Evolutionary conservation across 2,888 invertebrate genomes (phyloP).

Genomic region (Hydroisotoma schaefferi): DNA sequence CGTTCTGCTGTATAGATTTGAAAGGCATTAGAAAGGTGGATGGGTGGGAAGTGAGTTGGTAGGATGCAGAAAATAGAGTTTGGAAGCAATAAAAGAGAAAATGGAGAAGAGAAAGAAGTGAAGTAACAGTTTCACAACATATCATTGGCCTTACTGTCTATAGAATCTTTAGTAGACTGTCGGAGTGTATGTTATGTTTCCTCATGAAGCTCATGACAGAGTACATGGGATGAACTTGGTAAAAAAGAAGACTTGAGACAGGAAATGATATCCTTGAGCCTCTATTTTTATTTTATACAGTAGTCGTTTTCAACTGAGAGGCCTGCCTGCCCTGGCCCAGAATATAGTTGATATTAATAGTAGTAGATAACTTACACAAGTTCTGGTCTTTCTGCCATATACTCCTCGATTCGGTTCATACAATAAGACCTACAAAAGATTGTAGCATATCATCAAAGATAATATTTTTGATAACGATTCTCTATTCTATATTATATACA

Average conservation of each 20-base stretch:
- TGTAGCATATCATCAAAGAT: constrained; percentile 43
- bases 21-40: too few relatives aligned
- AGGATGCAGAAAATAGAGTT: constrained; percentile 43
- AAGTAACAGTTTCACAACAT: constrained; percentile 41
- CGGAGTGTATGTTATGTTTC: constrained; percentile 5
- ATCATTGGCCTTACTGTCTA: constrained; percentile 19
- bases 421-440: too few relatives aligned
- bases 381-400: too few relatives aligned
- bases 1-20: too few relatives aligned
- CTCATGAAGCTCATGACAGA: background rate
- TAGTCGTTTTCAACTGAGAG: too few relatives aligned
- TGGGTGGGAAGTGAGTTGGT: constrained; percentile 34
- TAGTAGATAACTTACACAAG: too few relatives aligned
- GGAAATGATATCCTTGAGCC: background rate
- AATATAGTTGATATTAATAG: too few relatives aligned
- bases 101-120: constrained; percentile 43
- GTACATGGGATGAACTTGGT: background rate
- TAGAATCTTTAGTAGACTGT: constrained; percentile 6
- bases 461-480: constrained; percentile 46
- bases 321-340: too few relatives aligned
- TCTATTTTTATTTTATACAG: too few relatives aligned
- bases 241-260: constrained; percentile 1
- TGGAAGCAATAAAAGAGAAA: constrained; percentile 46
- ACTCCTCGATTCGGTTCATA: too few relatives aligned
- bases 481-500: constrained; percentile 23